A percentile compares a stretch with the other conserved stretches of the same genome.
Evolutionary conservation across 2,888 invertebrate species (phyloP).

Genomic region (Eupithecia exiguata): DNA sequence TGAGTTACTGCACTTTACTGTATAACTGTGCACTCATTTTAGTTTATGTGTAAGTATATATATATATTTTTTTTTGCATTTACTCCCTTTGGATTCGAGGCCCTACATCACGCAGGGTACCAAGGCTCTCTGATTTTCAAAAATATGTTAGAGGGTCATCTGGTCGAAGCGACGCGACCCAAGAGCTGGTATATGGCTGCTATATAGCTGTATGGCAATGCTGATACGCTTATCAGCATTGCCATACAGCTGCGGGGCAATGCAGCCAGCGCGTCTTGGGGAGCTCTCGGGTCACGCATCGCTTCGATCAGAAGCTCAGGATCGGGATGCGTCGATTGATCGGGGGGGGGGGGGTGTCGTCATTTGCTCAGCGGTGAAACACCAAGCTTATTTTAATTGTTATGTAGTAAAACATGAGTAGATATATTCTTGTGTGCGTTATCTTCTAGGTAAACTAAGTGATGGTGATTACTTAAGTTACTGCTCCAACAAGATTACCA

Average conservation of each 20-base stretch:
- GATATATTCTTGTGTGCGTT: conserved; percentile 29
- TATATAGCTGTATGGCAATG: no score
- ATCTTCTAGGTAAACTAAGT: conserved; percentile 10
- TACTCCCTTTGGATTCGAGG: no score
- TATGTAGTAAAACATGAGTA: not conserved
- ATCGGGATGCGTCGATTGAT: no score
- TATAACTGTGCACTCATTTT: conserved; percentile 37
- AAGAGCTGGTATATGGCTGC: not conserved
- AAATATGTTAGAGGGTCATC: not conserved
- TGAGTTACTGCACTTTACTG: conserved; percentile 66
- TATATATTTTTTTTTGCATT: no score
- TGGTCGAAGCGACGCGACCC: not conserved
- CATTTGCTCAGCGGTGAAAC: no score
- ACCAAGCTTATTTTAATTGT: not conserved
- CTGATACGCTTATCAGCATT: no score
- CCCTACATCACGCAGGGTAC: no score
- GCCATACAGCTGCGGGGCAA: no score
- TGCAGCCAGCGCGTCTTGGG: no score
- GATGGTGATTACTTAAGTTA: conserved; percentile 6
- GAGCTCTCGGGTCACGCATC: no score
- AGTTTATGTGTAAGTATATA: not conserved
- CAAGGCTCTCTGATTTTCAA: not conserved
- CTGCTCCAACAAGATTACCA: conserved; percentile 69
- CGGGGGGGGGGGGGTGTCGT: no score
- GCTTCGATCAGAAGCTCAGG: no score